Evolutionary conservation across 2,888 invertebrate species (phyloP).

Genomic region (Neoscelio sp.): DNA sequence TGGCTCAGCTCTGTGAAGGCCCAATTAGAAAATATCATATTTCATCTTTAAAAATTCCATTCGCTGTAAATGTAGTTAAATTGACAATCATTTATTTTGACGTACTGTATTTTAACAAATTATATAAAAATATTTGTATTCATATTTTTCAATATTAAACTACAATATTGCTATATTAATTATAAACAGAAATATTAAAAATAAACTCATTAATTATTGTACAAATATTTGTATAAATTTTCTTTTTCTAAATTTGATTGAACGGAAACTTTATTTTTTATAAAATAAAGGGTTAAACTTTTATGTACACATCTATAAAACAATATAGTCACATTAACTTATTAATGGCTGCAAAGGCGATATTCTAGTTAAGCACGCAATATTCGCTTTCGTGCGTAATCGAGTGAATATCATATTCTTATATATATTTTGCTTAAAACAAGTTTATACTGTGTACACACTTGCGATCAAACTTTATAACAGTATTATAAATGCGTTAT

Average conservation of each 20-base stretch:
- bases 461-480: conserved; percentile 16
- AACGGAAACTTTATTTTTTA: too few species aligned
- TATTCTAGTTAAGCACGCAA: background rate
- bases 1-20: conserved; percentile 4
- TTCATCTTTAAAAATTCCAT: conserved; percentile 24
- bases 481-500: conserved; percentile 17
- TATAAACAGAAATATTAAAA: too few species aligned
- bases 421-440: conserved; percentile 28
- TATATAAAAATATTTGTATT: too few species aligned
- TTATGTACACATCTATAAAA: too few species aligned
- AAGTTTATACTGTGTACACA: conserved; percentile 1
- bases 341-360: background rate
- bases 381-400: conserved; percentile 1
- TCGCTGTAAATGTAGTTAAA: conserved; percentile 14
- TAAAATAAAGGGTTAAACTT: too few species aligned
- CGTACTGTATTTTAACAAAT: background rate
- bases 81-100: conserved; percentile 6
- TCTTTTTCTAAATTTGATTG: too few species aligned
- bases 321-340: too few species aligned
- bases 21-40: conserved; percentile 16
- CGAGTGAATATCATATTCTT: too few species aligned
- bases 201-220: too few species aligned
- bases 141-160: too few species aligned
- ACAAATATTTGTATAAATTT: too few species aligned
- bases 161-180: too few species aligned